These are phyloP conservation scores for Epirrhoe tristata DNA, from an alignment of 2,888 invertebrate genomes.

Conservation along the genomic window DNA sequence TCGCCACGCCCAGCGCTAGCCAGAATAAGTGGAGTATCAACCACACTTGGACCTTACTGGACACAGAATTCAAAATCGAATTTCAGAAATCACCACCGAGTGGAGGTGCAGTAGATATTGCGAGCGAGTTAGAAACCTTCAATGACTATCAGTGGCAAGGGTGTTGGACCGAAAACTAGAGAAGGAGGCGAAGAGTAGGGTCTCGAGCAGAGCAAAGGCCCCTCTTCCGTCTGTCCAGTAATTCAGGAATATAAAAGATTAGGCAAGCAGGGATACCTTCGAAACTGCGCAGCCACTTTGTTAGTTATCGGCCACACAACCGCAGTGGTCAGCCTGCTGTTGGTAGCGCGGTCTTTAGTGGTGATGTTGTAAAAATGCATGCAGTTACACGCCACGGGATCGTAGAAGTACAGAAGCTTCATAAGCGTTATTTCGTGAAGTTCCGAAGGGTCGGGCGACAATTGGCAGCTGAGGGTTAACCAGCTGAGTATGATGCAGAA, in stretches of 20 bases:
- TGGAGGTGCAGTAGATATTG: too few relatives aligned
- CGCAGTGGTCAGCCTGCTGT: constrained; percentile 44
- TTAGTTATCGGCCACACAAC: constrained; percentile 69
- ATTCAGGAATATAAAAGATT: too few relatives aligned
- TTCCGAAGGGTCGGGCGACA: constrained; percentile 57
- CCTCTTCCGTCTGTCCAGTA: too few relatives aligned
- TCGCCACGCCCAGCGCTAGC: constrained; percentile 57
- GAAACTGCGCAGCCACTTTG: constrained; percentile 59
- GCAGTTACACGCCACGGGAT: constrained; percentile 67
- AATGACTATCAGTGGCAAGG: too few relatives aligned
- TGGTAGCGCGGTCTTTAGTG: constrained; percentile 27
- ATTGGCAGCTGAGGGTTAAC: constrained; percentile 63
- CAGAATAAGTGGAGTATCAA: constrained; percentile 66
- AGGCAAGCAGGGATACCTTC: constrained; percentile 52
- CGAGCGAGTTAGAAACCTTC: too few relatives aligned
- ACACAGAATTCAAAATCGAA: too few relatives aligned
- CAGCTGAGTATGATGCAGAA: constrained; percentile 61
- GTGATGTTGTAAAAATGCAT: constrained; percentile 72
- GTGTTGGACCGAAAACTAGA: too few relatives aligned
- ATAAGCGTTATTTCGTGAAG: constrained; percentile 69
- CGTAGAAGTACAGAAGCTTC: constrained; percentile 73
- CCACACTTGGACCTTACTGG: constrained; percentile 66
- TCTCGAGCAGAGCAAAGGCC: too few relatives aligned
- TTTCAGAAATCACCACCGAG: too few relatives aligned
- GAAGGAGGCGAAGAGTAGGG: too few relatives aligned